phyloP scores from a whole-genome alignment of 2,888 invertebrate genomes.

The Seira musarum region DNA sequence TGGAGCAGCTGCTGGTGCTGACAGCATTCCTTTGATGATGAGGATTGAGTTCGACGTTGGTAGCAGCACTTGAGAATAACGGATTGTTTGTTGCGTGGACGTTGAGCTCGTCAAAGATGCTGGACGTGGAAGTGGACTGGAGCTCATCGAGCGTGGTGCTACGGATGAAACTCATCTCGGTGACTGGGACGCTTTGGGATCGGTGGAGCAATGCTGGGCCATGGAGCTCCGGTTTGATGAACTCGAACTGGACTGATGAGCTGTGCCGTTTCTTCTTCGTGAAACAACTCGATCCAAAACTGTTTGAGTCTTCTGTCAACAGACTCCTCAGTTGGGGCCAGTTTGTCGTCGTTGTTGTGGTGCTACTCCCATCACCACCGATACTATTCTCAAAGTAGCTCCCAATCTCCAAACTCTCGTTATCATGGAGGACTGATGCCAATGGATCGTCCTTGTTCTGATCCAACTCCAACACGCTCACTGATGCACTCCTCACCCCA shows the following conservation, averaged over 20 bases:
- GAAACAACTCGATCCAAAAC: background rate
- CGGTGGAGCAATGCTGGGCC: background rate
- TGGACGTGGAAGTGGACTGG: too few relatives aligned
- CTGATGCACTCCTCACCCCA: background rate
- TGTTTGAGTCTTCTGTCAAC: slow-evolving; percentile 16
- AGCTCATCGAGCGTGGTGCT: background rate
- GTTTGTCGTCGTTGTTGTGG: background rate
- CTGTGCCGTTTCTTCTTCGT: slow-evolving; percentile 23
- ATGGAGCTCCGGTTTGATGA: slow-evolving; percentile 4
- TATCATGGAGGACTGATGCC: slow-evolving; percentile 9
- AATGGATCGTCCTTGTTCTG: slow-evolving; percentile 26
- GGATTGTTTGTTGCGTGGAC: slow-evolving; percentile 3
- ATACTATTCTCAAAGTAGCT: background rate
- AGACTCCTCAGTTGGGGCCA: slow-evolving; percentile 20
- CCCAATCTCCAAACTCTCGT: slow-evolving; percentile 23
- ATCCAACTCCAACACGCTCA: slow-evolving; percentile 17
- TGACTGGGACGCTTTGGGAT: slow-evolving; percentile 9
- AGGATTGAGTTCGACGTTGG: background rate
- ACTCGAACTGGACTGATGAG: slow-evolving; percentile 25
- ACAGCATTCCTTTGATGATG: too few relatives aligned
- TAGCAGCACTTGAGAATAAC: background rate
- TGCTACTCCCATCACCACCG: too few relatives aligned
- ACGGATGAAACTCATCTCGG: background rate
- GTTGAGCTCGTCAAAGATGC: background rate
- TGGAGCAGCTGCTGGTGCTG: slow-evolving; percentile 13